Evolutionary conservation across 2,797 vertebrate genomes (phyloP).

Genomic region (Argyrosomus regius): DNA sequence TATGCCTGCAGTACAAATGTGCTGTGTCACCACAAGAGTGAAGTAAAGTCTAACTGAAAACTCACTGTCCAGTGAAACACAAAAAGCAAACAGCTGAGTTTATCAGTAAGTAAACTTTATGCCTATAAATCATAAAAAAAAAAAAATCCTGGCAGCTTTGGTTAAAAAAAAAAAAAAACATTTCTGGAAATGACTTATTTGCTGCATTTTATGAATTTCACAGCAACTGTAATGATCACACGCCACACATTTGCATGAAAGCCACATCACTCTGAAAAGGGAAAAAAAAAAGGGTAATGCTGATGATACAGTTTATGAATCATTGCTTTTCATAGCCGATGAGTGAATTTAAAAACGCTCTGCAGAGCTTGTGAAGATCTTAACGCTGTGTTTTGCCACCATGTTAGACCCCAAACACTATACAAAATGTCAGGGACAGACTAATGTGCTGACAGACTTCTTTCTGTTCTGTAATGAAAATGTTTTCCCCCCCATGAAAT

Average conservation of each 20-base stretch:
- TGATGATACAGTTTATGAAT: conserved; percentile 73
- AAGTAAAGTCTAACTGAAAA: conserved; percentile 34
- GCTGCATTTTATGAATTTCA: conserved; percentile 62
- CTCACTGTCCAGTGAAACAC: conserved; percentile 31
- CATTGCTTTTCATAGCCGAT: conserved; percentile 64
- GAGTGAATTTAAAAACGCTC: conserved; percentile 70
- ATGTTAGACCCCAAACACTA: conserved; percentile 30
- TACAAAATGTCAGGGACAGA: conserved; percentile 40
- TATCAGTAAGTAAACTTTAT: conserved; percentile 18
- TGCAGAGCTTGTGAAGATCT: conserved; percentile 41
- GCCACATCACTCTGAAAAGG: conserved; percentile 55
- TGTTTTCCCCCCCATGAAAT: conserved; percentile 23
- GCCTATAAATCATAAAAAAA: conserved; percentile 19
- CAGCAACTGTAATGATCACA: conserved; percentile 54
- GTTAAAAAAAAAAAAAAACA: conserved; percentile 16
- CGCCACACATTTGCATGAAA: conserved; percentile 71
- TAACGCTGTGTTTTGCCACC: conserved; percentile 48
- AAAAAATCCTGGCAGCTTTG: conserved; percentile 18
- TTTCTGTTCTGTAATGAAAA: conserved; percentile 48
- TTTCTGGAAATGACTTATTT: conserved; percentile 47
- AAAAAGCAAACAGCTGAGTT: conserved; percentile 36
- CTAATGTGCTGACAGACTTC: conserved; percentile 45
- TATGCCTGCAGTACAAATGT: conserved; percentile 38
- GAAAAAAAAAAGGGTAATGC: conserved; percentile 57
- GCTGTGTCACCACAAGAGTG: conserved; percentile 43